A percentile compares a stretch with the other conserved stretches of the same genome.
These are phyloP conservation scores for Drosophila kanapiae DNA, from an alignment of 1,140 invertebrate species.

Conservation along the genomic window DNA sequence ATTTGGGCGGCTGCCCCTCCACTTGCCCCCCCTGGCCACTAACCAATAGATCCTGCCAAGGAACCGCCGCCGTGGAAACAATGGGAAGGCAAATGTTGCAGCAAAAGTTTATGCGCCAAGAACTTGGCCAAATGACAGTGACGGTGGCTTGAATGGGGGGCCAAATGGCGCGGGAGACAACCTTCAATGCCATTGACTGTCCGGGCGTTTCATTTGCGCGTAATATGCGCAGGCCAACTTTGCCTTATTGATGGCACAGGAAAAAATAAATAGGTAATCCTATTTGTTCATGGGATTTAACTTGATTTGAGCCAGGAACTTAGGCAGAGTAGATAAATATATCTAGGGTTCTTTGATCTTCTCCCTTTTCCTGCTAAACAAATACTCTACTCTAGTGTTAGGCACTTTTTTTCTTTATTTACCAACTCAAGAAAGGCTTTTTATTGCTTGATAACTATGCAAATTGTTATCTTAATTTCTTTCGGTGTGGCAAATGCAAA, in stretches of 20 bases:
- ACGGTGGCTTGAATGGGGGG: slow-evolving; percentile 22
- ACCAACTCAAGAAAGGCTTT: too few species aligned
- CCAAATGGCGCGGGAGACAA: slow-evolving; percentile 15
- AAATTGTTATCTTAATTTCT: slow-evolving; percentile 1
- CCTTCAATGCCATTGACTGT: slow-evolving; percentile 53
- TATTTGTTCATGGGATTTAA: background rate
- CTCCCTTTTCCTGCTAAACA: background rate
- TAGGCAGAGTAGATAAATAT: background rate
- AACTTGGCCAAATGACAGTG: slow-evolving; percentile 78
- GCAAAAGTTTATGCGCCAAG: slow-evolving; percentile 80
- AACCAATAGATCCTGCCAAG: slow-evolving; percentile 15
- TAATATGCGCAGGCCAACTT: slow-evolving; percentile 55
- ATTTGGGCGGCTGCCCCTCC: slow-evolving; percentile 42
- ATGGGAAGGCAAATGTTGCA: slow-evolving; percentile 77
- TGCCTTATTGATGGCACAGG: slow-evolving; percentile 50
- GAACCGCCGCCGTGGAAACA: slow-evolving; percentile 63
- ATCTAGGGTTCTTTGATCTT: background rate
- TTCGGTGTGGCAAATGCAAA: slow-evolving; percentile 10
- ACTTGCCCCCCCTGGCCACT: background rate
- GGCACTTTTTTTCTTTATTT: too few species aligned
- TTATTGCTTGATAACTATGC: background rate
- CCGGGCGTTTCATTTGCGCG: slow-evolving; percentile 54
- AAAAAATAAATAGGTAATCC: slow-evolving; percentile 40
- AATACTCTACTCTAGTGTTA: background rate
- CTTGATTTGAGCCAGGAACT: background rate